A percentile compares a stretch with the other conserved stretches of the same genome.
These are phyloP conservation scores for Ciconia maguari DNA, from an alignment of 2,113 vertebrate genomes.

Conservation along the genomic window DNA sequence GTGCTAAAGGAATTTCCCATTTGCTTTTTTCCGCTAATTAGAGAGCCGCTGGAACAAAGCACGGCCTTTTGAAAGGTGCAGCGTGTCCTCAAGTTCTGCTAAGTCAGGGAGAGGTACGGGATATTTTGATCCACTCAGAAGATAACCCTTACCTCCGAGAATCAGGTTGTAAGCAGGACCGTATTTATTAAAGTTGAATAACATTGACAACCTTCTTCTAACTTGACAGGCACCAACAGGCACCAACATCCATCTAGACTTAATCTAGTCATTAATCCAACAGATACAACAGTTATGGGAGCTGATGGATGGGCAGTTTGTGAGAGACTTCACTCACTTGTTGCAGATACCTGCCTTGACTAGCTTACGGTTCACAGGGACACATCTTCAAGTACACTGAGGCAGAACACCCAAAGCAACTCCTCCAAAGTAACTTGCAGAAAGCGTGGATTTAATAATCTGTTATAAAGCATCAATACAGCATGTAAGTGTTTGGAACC, in stretches of 20 bases:
- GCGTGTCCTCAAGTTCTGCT: background rate
- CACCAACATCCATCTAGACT: background rate
- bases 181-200: background rate
- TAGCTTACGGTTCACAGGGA: rapidly evolving
- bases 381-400: too few relatives aligned
- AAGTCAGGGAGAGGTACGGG: background rate
- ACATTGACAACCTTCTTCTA: background rate
- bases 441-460: rapidly evolving
- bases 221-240: background rate
- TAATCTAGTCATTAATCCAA: background rate
- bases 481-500: background rate
- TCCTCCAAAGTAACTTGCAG: background rate
- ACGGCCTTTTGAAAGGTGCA: background rate
- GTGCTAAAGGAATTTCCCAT: conserved; percentile 1
- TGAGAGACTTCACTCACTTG: background rate
- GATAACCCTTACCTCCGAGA: background rate
- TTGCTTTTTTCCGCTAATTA: conserved; percentile 28
- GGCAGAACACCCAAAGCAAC: background rate
- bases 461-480: background rate
- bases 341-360: background rate
- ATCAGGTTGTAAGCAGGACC: background rate
- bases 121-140: background rate
- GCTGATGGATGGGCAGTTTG: rapidly evolving
- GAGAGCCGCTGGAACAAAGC: background rate
- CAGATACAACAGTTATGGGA: background rate